Evolutionary conservation across 1,140 invertebrate species (phyloP).

Genomic region (Whitmania pigra): DNA sequence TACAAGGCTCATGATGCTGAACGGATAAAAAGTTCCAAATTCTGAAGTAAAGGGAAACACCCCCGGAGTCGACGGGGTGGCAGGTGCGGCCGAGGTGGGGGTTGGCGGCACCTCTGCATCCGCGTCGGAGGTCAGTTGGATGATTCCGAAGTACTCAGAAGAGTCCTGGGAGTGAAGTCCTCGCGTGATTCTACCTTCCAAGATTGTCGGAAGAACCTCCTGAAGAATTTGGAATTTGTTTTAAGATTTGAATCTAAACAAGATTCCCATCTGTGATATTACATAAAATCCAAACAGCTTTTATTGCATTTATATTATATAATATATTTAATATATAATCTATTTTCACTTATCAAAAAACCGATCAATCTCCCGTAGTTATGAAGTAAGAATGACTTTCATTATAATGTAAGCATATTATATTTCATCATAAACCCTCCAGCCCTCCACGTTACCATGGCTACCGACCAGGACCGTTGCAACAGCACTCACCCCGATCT

Average conservation of each 20-base stretch:
- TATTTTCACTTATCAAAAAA: too few species aligned
- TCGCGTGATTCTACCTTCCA: conserved; percentile 6
- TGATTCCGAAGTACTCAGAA: conserved; percentile 4
- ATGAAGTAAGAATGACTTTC: too few species aligned
- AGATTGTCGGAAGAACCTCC: not conserved
- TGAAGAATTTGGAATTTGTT: not conserved
- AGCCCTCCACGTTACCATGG: too few species aligned
- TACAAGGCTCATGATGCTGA: conserved; percentile 79
- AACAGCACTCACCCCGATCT: not conserved
- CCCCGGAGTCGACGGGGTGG: not conserved
- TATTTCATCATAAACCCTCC: too few species aligned
- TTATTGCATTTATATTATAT: too few species aligned
- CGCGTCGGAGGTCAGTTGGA: not conserved
- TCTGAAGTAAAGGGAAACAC: not conserved
- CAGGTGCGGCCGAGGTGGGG: not conserved
- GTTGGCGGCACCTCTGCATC: not conserved
- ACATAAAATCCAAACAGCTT: too few species aligned
- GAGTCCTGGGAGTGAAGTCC: not conserved
- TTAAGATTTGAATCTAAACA: not conserved
- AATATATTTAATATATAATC: too few species aligned
- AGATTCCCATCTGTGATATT: too few species aligned
- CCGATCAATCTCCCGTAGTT: too few species aligned
- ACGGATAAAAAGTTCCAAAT: conserved; percentile 40
- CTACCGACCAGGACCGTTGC: too few species aligned
- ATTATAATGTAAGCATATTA: too few species aligned